phyloP scores from a whole-genome alignment of 2,888 invertebrate species.

The Noctua pronuba region DNA sequence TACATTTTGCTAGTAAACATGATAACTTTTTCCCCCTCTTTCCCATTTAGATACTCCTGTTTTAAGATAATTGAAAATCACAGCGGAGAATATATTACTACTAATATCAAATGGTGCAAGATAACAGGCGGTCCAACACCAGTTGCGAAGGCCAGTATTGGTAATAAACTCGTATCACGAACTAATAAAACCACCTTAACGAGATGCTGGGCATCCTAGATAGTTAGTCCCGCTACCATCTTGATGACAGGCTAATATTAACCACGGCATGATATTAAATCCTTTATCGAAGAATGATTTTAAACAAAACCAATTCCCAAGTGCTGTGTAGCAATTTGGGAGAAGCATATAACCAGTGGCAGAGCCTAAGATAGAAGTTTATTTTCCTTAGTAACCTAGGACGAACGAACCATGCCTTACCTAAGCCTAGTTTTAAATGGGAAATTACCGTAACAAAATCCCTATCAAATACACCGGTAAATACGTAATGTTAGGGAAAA shows the following conservation, averaged over 20 bases:
- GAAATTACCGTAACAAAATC: background rate
- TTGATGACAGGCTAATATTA: background rate
- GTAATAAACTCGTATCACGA: background rate
- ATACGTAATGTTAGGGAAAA: slow-evolving; percentile 37
- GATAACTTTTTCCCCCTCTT: background rate
- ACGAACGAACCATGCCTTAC: background rate
- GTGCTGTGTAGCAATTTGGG: background rate
- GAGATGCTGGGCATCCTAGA: background rate
- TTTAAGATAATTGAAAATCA: background rate
- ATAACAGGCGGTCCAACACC: too few relatives aligned
- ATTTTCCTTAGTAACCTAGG: background rate
- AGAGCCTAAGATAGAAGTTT: background rate
- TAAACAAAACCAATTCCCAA: background rate
- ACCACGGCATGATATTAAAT: background rate
- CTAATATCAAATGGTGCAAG: background rate
- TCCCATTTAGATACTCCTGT: background rate
- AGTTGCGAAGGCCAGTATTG: background rate
- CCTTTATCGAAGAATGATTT: background rate
- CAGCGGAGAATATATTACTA: background rate
- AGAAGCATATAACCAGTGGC: background rate
- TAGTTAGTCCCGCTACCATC: background rate
- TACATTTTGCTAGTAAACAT: slow-evolving; percentile 1
- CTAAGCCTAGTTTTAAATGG: background rate
- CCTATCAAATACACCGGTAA: background rate
- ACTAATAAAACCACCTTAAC: background rate